A percentile compares a stretch with the other conserved stretches of the same genome.
phyloP scores from a whole-genome alignment of 2,113 vertebrate species.

The Parotia lawesii region DNA sequence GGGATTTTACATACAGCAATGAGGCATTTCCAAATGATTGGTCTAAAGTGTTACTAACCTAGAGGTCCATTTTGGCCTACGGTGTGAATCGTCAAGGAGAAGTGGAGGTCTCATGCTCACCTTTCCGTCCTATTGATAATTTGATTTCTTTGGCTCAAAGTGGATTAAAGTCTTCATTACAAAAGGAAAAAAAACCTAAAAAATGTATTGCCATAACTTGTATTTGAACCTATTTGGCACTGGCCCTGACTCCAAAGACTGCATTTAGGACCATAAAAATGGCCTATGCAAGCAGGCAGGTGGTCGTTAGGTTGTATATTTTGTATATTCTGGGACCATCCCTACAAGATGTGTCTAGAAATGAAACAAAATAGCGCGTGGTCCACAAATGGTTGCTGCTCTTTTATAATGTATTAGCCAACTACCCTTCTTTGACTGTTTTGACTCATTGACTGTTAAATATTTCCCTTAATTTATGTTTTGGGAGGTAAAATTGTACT shows the following conservation, averaged over 20 bases:
- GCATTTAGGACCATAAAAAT: slow-evolving; percentile 74
- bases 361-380: slow-evolving; percentile 62
- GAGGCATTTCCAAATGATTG: slow-evolving; percentile 49
- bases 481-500: slow-evolving; percentile 73
- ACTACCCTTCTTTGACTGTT: slow-evolving; percentile 77
- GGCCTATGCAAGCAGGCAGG: slow-evolving; percentile 76
- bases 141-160: slow-evolving; percentile 56
- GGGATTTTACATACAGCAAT: slow-evolving; percentile 56
- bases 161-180: slow-evolving; percentile 54
- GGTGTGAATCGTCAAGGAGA: slow-evolving; percentile 51
- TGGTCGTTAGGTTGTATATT: slow-evolving; percentile 79
- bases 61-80: slow-evolving; percentile 53
- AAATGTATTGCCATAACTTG: slow-evolving; percentile 42
- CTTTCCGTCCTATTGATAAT: slow-evolving; percentile 53
- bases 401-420: slow-evolving; percentile 71
- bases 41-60: slow-evolving; percentile 30
- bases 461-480: slow-evolving; percentile 70
- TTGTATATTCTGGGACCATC: slow-evolving; percentile 80
- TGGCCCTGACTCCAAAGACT: slow-evolving; percentile 81
- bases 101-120: slow-evolving; percentile 59
- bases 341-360: slow-evolving; percentile 71
- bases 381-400: slow-evolving; percentile 75
- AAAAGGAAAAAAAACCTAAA: slow-evolving; percentile 13
- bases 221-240: slow-evolving; percentile 73
- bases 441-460: slow-evolving; percentile 82